A percentile compares a stretch with the other conserved stretches of the same genome.
phyloP scores from a whole-genome alignment of 2,888 invertebrate genomes.

The Petrolisthes cinctipes region DNA sequence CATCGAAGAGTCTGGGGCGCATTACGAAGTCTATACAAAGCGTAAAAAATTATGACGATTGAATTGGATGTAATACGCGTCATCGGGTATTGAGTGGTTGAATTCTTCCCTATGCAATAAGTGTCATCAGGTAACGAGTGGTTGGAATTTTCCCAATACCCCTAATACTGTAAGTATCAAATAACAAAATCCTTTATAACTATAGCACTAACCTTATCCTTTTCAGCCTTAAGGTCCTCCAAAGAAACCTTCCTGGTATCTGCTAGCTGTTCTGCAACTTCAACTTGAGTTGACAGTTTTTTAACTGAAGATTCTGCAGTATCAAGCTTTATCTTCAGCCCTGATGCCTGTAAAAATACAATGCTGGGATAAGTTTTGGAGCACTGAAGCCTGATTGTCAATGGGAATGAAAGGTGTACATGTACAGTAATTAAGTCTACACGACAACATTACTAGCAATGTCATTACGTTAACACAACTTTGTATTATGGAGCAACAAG shows the following conservation, averaged over 20 bases:
- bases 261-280: constrained; percentile 33
- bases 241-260: constrained; percentile 23
- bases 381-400: no score
- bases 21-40: no score
- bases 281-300: constrained; percentile 12
- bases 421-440: no score
- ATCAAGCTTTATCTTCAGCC: constrained; percentile 38
- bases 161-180: neutral
- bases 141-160: neutral
- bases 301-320: constrained; percentile 20
- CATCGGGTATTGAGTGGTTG: no score
- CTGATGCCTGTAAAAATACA: constrained; percentile 26
- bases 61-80: no score
- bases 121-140: neutral
- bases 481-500: no score
- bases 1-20: no score
- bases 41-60: no score
- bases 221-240: constrained; percentile 41
- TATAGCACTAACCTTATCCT: constrained; percentile 37
- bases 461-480: no score
- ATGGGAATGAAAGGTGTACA: no score
- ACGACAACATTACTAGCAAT: no score
- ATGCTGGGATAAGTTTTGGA: neutral
- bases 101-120: neutral
- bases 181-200: neutral